Evolutionary conservation across 2,113 vertebrate genomes (phyloP), one percentile per base, ranked within the genome.

Genomic region (Lepus americanus): DNA sequence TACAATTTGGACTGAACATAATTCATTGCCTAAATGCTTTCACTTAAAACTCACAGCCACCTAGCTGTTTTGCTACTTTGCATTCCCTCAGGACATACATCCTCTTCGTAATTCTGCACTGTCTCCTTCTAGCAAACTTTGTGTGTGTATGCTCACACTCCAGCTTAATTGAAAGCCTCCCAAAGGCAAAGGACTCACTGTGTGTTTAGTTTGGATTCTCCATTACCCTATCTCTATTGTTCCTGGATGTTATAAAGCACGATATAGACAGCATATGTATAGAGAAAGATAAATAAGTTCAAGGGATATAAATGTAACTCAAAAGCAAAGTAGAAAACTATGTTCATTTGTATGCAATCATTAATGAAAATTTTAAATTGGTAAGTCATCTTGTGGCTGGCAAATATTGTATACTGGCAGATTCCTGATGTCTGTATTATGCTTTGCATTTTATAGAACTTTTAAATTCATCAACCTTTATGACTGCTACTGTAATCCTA

Each of bases 11-110:
- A 79, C 29, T 87, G 63, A 67, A 61, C 31, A 81, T 93, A 94
- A 94, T 72, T 84, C 73, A 82, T 22, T 70, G 72, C 25, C 63
- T 64, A 85, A 88, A 90, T 64, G 23, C 77, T 90, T 90, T 90
- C 53, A 25, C 80, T 92, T 88, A 87, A 80, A 87, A 90, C 72
- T 92, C 59, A 22, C 17, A 76, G 12, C 27, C 33, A 80, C 64
- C 23, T 63, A 17, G 83, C 39, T 51, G 4, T 83, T 44, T 81
- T 78, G 29, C 69, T n/a, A 9, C 70, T 86, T 59, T 44, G 14
- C 11, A 64, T 87, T 96, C 23, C 70, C 27, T 78, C n/a, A 14
- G 59, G 36, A 89, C 2, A 6, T 16, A 20, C 5, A 39, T 59
- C 4, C 5, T 67, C 36, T 74, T 10, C 10, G 23, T 66, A 1